Base-by-base conservation (phyloP, 1,140 invertebrate genomes). In the Mya arenaria region DNA sequence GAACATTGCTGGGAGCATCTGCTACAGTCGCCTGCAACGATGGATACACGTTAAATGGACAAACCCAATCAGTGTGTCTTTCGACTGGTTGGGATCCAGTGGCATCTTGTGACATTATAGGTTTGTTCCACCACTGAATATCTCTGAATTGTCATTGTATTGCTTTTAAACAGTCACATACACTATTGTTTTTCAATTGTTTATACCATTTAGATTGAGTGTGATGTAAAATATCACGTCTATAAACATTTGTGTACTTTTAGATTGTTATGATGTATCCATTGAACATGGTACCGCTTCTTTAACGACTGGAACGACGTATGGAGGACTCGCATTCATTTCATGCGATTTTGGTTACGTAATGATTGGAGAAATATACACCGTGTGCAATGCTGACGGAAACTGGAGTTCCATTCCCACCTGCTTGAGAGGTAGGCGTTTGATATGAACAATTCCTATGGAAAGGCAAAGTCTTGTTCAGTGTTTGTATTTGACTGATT, bases 281-380 rank as follows among this genome's bases (percentile, higher is more conserved):
- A n/a, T 23, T 10, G 32, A 4, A 5, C 30, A 71, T 23, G 68
- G 68, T n/a, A 71, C 23, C 19, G 68, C 41, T 17, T 34, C 28
- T 6, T 28, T 52, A 15, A 39, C 68, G 23, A 52, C 39, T 10
- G 68, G 68, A 48, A 71, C 68, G 55, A 52, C 68, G 15, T 71
- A 71, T 55, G 44, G 44, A 3, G 44, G 30, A 71, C 41, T 71
- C 48, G 68, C 39, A 3, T 52, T 71, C 37, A 71, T 32, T 2
- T 2, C 19, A 62, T 65, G 62, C 41, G 62, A 10, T n/a, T 10
- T 19, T 32, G 62, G 62, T 3, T 65, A 65, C 41, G 32, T 32
- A 5, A 25, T 65, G 13, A 36, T 37, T 37, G 62, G 62, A 65
- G 25, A 65, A 25, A 8, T 19, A 6, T 36, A 8, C 41, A 28